These are phyloP conservation scores for Bombus waltoni DNA, from an alignment of 1,140 invertebrate species.

Conservation along the genomic window DNA sequence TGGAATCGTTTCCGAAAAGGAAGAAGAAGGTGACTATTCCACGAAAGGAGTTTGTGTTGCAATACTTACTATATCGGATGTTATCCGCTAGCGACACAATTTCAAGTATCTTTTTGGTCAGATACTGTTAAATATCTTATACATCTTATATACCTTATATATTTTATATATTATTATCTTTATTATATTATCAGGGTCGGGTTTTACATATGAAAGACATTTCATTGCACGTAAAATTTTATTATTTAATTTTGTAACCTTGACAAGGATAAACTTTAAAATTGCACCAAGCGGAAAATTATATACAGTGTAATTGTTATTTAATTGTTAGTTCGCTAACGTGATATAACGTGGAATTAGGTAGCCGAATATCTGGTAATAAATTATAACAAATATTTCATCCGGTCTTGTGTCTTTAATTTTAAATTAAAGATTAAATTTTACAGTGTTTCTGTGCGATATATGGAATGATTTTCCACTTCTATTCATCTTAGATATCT, in stretches of 20 bases:
- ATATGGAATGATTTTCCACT: neutral
- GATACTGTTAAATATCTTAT: neutral
- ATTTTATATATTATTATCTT: too few relatives aligned
- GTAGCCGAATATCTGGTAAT: neutral
- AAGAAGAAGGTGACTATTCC: conserved; percentile 9
- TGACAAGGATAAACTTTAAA: too few relatives aligned
- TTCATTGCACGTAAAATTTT: too few relatives aligned
- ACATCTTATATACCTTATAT: too few relatives aligned
- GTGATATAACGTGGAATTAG: too few relatives aligned
- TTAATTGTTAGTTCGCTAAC: too few relatives aligned
- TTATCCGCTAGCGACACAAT: neutral
- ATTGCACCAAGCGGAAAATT: too few relatives aligned
- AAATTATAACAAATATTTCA: neutral
- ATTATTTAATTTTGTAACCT: too few relatives aligned
- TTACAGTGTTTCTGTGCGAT: neutral
- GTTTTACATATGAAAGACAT: too few relatives aligned
- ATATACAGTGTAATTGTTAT: too few relatives aligned
- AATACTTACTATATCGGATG: neutral
- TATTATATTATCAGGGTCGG: too few relatives aligned
- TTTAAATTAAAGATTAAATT: neutral
- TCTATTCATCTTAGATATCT: neutral
- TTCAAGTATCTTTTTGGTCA: neutral
- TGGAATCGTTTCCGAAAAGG: neutral
- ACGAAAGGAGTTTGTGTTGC: neutral
- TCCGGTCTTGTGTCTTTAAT: neutral